Evolutionary conservation across 1,140 invertebrate genomes (phyloP), one percentile per base, ranked within the genome.

Genomic region (Drosophila mayri): DNA sequence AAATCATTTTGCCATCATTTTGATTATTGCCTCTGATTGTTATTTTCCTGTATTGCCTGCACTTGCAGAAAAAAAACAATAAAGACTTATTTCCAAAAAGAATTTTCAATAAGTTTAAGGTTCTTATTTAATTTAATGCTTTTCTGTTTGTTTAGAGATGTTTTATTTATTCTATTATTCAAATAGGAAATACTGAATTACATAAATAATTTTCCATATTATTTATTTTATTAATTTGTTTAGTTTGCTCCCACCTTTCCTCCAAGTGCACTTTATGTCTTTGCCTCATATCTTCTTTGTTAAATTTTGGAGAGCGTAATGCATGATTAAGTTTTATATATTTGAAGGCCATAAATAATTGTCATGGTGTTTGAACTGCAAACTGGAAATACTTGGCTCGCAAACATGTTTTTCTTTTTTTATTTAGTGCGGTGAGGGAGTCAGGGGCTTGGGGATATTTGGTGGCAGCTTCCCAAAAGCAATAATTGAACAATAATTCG

Each of bases 1-100:
- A 86, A 88, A 88, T 86, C 79, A 88, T 86, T 87, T 86, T 86
- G 83, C 83, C 76, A 83, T 88, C 71, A 76, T 86, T 88, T 83
- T 88, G 76, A 79, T 86, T 88, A 83, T 88, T 88, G 78, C 76
- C 70, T 43, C 70, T 72, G 72, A 63, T 72, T 76, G 81, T 84
- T 83, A 76, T 60, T 65, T 83, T 75, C 63, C 35, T 47, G 41
- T 61, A 41, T 38, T 38, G 9, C 22, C 25, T 40, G 25, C 52
- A 55, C 52, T 55, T 3, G 52, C 35, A 55, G 20, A 55, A 55
- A 55, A 55, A 55, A n/a, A 22, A 25, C 14, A 25, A 25, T 14
- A 9, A 4, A 38, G 1, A 11, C 2, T 11, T n/a, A 8, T 37
- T 6, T 10, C 0, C 9, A 20, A 12, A 6, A 20, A 9, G 0